phyloP scores from a whole-genome alignment of 2,888 invertebrate species.

The Pachydiplax longipennis region DNA sequence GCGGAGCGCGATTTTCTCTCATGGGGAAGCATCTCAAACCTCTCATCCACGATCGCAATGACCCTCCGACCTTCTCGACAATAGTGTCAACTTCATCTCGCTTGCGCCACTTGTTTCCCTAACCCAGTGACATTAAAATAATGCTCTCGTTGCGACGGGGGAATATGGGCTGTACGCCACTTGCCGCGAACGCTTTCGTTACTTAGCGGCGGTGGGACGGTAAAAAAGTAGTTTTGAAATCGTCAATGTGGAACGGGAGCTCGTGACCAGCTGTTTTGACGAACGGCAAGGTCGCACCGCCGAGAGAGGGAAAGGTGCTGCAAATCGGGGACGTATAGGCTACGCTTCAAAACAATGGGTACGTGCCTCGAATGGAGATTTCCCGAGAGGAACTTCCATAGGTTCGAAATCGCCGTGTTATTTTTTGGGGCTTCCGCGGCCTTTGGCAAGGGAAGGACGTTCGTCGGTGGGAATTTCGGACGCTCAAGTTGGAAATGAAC shows the following conservation, averaged over 20 bases:
- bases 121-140: slow-evolving; percentile 44
- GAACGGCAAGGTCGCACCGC: background rate
- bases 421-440: background rate
- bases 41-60: background rate
- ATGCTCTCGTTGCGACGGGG: slow-evolving; percentile 11
- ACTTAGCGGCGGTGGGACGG: background rate
- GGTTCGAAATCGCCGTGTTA: background rate
- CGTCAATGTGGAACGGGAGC: background rate
- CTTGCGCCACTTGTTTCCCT: slow-evolving; percentile 19
- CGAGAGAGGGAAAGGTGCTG: background rate
- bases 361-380: background rate
- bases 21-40: too few species aligned
- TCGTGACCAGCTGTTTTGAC: background rate
- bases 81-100: slow-evolving; percentile 4
- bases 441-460: background rate
- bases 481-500: background rate
- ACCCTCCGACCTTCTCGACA: background rate
- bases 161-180: background rate
- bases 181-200: background rate
- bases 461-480: background rate
- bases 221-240: slow-evolving; percentile 1
- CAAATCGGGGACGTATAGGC: background rate
- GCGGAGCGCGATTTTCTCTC: too few species aligned
- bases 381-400: background rate
- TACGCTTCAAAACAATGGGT: background rate